Conservation (phyloP, 2,888 invertebrate species). For the Sarcophaga subvicina region DNA sequence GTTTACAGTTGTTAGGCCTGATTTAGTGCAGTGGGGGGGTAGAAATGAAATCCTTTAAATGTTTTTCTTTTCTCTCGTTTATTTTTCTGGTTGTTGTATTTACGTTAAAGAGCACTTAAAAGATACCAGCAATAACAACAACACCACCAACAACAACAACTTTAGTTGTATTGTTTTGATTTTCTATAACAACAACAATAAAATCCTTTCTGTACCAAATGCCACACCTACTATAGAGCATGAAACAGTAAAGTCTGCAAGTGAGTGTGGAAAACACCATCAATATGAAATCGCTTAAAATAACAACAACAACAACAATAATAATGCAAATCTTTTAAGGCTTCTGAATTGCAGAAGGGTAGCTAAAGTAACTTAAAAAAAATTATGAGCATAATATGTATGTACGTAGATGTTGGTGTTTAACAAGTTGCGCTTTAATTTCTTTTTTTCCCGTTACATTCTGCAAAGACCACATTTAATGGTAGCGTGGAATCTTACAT, state of each 20-base stretch:
- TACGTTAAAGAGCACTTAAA: slow-evolving; percentile 78
- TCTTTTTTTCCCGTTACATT: slow-evolving; percentile 61
- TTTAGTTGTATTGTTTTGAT: slow-evolving; percentile 54
- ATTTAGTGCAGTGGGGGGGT: slow-evolving; percentile 9
- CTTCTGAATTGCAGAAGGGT: slow-evolving; percentile 9
- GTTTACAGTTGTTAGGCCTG: slow-evolving; percentile 23
- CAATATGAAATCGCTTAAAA: slow-evolving; percentile 37
- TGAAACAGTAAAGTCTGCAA: slow-evolving; percentile 2
- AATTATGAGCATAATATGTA: too few species aligned
- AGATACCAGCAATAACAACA: slow-evolving; percentile 71
- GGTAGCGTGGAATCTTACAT: neutral
- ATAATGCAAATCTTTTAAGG: neutral
- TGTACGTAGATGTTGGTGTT: neutral
- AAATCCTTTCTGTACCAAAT: slow-evolving; percentile 50
- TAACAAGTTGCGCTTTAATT: neutral
- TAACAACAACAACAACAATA: neutral
- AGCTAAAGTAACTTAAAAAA: neutral
- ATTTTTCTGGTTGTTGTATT: slow-evolving; percentile 42
- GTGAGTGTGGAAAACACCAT: slow-evolving; percentile 31
- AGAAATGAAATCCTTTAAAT: slow-evolving; percentile 73
- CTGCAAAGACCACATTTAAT: slow-evolving; percentile 13
- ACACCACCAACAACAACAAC: slow-evolving; percentile 17
- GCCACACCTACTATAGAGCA: slow-evolving; percentile 56
- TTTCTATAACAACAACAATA: slow-evolving; percentile 58
- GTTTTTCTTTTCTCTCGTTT: slow-evolving; percentile 77